These are phyloP conservation scores for Rhogogaster chlorosoma DNA, from an alignment of 2,888 invertebrate species.

Conservation along the genomic window DNA sequence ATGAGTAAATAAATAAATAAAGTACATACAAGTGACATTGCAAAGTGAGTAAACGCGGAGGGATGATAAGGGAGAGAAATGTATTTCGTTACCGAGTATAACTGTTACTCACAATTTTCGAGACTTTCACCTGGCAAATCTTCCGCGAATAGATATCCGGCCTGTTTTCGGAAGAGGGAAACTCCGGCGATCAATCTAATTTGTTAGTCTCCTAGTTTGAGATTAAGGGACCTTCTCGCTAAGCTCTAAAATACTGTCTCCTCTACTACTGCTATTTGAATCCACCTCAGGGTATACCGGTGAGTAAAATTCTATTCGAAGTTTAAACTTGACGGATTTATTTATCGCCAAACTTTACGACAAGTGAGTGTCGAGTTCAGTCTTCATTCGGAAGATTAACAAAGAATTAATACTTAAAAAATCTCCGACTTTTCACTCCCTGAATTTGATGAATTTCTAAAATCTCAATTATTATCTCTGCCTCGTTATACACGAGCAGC, in stretches of 20 bases:
- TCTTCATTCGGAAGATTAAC: background rate
- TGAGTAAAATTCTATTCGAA: background rate
- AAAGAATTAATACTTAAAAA: background rate
- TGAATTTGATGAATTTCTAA: background rate
- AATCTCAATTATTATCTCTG: background rate
- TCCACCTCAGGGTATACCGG: background rate
- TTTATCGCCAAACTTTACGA: background rate
- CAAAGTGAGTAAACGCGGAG: background rate
- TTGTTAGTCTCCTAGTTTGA: conserved; percentile 17
- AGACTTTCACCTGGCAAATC: background rate
- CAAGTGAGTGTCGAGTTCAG: background rate
- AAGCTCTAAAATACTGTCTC: conserved; percentile 28
- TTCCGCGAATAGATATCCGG: background rate
- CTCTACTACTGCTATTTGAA: background rate
- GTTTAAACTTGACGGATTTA: background rate
- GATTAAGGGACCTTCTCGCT: conserved; percentile 16
- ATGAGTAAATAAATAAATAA: conserved; percentile 18
- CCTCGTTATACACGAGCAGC: background rate
- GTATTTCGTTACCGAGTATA: background rate
- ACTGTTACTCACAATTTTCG: background rate
- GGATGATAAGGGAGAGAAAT: background rate
- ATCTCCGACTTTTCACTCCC: background rate
- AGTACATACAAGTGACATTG: background rate
- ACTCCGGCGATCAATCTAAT: conserved; percentile 40
- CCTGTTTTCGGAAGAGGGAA: background rate